A percentile compares a stretch with the other conserved stretches of the same genome.
phyloP scores from a whole-genome alignment of 2,888 invertebrate genomes.

The Labia minor region DNA sequence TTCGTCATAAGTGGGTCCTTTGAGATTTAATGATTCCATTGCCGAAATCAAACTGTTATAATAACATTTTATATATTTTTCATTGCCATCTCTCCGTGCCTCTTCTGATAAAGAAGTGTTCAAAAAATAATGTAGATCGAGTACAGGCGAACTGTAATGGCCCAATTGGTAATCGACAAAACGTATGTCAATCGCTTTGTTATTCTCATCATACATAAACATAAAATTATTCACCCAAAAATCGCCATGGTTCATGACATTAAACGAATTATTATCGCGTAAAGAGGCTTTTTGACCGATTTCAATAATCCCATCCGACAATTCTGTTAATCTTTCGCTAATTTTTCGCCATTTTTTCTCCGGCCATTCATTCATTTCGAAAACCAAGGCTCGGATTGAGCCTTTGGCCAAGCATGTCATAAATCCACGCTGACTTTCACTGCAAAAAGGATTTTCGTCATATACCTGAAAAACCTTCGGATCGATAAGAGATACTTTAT shows the following conservation, averaged over 20 bases:
- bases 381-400: not conserved
- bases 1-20: not conserved
- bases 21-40: not conserved
- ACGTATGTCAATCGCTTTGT: not conserved
- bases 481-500: not conserved
- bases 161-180: not conserved
- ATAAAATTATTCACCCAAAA: not conserved
- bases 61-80: not conserved
- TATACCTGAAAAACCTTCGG: not conserved
- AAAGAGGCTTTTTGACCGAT: not conserved
- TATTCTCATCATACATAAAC: not conserved
- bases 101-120: not conserved
- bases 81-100: not conserved
- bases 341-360: not conserved
- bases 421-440: not conserved
- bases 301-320: not conserved
- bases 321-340: not conserved
- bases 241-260: not conserved
- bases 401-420: not conserved
- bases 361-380: not conserved
- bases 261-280: not conserved
- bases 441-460: not conserved
- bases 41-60: not conserved
- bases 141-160: not conserved
- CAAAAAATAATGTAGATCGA: not conserved